Base-by-base conservation (phyloP, 2,113 vertebrate genomes). In the Suricata suricatta region DNA sequence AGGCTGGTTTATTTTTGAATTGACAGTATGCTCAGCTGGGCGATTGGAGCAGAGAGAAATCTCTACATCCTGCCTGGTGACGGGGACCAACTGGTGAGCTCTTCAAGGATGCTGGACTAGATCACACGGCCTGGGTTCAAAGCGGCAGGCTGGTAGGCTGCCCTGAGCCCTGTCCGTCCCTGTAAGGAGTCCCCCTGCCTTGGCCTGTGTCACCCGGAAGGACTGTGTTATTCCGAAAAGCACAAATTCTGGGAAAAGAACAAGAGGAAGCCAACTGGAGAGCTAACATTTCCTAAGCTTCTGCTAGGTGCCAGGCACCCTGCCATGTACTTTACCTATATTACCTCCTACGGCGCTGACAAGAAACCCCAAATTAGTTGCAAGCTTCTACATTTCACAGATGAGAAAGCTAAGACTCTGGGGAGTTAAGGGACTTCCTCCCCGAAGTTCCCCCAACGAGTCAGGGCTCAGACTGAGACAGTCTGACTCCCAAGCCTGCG, bases 1-100 rank as follows among this genome's bases (percentile, higher is more conserved):
- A 97, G 92, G 92, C 33, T 38, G 68, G 41, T 72, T 98, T 97
- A 93, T 87, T 97, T 97, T 92, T 90, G 80, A 91, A 94, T 23
- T 35, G 63, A 81, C 74, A 90, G 66, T 52, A 47, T 41, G 87
- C 27, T 89, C 54, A 77, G 90, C 66, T 47, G 74, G 77, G 80
- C 74, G 66, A 64, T 41, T 23, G 54, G 69, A 82, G 17, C 85
- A 85, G 50, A 38, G 27, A 63, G 57, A 90, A 88, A 88, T 88
- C 72, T 93, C 41, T 77, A 12, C 12, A 90, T 85, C 57, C 44
- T 80, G 41, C 69, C 64, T 97, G 88, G 50, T 60, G 33, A 54
- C 52, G 23, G 44, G 9, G 44, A 54, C 60, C 69, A 81, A 84
- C 44, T 63, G 44, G 83, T 25, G 33, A 64, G 31, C 33, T 54